Conservation (phyloP, 2,113 vertebrate genomes). For the Salvelinus sp. region DNA sequence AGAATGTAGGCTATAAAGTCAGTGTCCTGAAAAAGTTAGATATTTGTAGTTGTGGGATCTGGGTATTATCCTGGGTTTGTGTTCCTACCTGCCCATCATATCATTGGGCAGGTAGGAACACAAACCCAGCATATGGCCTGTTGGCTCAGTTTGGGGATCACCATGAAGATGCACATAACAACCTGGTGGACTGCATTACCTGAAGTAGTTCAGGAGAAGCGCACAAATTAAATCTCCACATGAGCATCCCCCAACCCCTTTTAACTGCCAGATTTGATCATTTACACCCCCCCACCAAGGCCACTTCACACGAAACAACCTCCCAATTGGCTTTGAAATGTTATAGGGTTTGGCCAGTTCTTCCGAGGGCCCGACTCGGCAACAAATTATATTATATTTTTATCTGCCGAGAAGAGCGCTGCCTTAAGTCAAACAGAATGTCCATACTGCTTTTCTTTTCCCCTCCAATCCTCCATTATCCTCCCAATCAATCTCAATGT, state of each 20-base stretch:
- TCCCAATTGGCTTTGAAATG: conserved; percentile 26
- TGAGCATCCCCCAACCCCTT: neutral
- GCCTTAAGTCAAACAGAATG: conserved; percentile 36
- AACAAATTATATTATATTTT: conserved; percentile 42
- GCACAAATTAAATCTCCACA: neutral
- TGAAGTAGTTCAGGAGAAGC: neutral
- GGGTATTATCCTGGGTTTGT: neutral
- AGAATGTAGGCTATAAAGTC: neutral
- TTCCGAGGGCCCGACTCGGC: conserved; percentile 26
- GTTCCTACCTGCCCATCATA: neutral
- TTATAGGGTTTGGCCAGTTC: conserved; percentile 28
- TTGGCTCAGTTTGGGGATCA: neutral
- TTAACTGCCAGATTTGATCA: conserved; percentile 30
- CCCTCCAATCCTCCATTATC: neutral
- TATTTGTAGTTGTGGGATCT: neutral
- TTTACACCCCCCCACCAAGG: conserved; percentile 8
- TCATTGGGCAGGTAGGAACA: neutral
- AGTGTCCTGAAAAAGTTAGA: neutral
- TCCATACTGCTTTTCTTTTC: neutral
- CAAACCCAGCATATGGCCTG: neutral
- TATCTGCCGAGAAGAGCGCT: conserved; percentile 28
- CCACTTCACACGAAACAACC: conserved; percentile 5
- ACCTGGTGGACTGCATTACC: neutral
- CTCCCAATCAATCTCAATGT: neutral
- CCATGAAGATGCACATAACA: neutral